A percentile compares a stretch with the other conserved stretches of the same genome.
Conservation (phyloP, 2,888 invertebrate species). For the Tryphoninae sp. region DNA sequence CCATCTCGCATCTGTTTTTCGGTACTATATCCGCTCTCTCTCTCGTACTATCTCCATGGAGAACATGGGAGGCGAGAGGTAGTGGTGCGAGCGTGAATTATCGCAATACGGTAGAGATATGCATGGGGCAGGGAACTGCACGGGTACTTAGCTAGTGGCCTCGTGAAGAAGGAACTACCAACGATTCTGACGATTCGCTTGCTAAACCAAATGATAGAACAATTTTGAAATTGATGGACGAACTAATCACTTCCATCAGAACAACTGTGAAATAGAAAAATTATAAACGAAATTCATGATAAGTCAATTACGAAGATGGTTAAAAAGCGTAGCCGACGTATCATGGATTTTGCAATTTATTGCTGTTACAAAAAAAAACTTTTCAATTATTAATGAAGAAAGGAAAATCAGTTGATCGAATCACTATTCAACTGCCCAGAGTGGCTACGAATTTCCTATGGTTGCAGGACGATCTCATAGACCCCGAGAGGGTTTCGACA, state of each 20-base stretch:
- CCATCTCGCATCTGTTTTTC: constrained; percentile 58
- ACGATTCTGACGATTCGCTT: neutral
- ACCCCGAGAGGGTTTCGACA: neutral
- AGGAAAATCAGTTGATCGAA: neutral
- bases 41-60: constrained; percentile 8
- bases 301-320: neutral
- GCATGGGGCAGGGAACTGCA: neutral
- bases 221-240: neutral
- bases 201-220: neutral
- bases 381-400: neutral
- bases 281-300: neutral
- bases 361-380: neutral
- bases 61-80: constrained; percentile 6
- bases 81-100: constrained; percentile 27
- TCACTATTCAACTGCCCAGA: neutral
- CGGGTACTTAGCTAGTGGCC: neutral
- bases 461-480: neutral
- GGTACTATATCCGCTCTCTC: constrained; percentile 22
- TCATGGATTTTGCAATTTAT: neutral
- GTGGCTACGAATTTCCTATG: neutral
- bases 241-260: too few species aligned
- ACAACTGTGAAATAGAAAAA: neutral
- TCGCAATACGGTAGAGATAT: constrained; percentile 19
- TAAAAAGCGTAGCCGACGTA: neutral
- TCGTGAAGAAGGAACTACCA: neutral